Evolutionary conservation across 2,797 vertebrate genomes (phyloP).

Genomic region (Chromis chromis): DNA sequence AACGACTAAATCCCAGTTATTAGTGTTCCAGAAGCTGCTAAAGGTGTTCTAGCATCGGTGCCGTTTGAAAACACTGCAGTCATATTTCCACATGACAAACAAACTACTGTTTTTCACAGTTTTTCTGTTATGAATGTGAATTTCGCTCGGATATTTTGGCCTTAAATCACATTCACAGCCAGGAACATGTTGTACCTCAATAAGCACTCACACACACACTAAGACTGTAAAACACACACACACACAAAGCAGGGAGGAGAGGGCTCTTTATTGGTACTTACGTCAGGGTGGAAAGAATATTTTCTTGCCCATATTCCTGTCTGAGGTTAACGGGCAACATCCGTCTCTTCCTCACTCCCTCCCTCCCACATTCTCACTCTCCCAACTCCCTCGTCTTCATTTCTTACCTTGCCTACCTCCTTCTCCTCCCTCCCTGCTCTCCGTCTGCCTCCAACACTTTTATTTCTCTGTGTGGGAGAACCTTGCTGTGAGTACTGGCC

Average conservation of each 20-base stretch:
- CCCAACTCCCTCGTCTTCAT: constrained; percentile 37
- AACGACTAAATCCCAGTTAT: constrained; percentile 1
- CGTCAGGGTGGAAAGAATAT: constrained; percentile 82
- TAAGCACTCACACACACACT: constrained; percentile 44
- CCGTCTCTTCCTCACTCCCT: constrained; percentile 57
- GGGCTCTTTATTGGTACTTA: constrained; percentile 78
- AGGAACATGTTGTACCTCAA: constrained; percentile 77
- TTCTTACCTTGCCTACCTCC: constrained; percentile 46
- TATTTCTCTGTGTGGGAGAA: constrained; percentile 62
- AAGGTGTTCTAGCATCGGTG: neutral
- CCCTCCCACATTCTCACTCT: constrained; percentile 49
- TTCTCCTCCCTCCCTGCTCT: constrained; percentile 7
- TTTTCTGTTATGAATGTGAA: constrained; percentile 15
- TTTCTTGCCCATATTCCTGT: constrained; percentile 78
- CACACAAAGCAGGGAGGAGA: constrained; percentile 48
- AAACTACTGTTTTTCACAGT: constrained; percentile 9
- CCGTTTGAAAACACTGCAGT: neutral
- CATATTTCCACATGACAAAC: neutral
- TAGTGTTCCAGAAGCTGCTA: constrained; percentile 7
- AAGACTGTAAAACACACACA: constrained; percentile 7
- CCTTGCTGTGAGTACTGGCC: constrained; percentile 40
- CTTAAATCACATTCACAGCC: constrained; percentile 30
- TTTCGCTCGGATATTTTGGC: constrained; percentile 29
- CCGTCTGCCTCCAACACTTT: constrained; percentile 53
- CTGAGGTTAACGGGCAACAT: constrained; percentile 78